Base-by-base conservation (phyloP, 1,140 invertebrate genomes). In the Leptestheria dahalacensis region DNA sequence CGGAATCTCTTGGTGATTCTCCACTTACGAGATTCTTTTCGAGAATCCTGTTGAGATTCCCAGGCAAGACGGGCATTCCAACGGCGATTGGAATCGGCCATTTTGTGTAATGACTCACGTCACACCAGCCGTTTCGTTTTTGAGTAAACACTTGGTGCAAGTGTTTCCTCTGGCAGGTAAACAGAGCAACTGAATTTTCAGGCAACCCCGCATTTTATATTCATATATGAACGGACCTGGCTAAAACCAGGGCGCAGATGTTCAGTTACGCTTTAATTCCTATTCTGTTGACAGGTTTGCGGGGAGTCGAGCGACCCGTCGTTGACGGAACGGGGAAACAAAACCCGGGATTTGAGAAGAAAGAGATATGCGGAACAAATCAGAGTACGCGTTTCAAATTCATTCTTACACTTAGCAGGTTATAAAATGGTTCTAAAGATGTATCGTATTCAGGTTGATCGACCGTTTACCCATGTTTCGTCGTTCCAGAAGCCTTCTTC, bases 401-500 rank as follows among this genome's bases (percentile, higher is more conserved):
- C n/a, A n/a, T n/a, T n/a, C n/a, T n/a, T n/a, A n/a, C n/a, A n/a
- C n/a, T n/a, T n/a, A n/a, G n/a, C n/a, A n/a, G n/a, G n/a, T n/a
- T n/a, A n/a, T n/a, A n/a, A n/a, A n/a, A n/a, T n/a, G n/a, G n/a
- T n/a, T n/a, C n/a, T n/a, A n/a, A n/a, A n/a, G n/a, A n/a, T n/a
- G n/a, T n/a, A n/a, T n/a, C n/a, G n/a, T n/a, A n/a, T n/a, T n/a
- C n/a, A n/a, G n/a, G n/a, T n/a, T n/a, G n/a, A 41, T 41, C 6
- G 6, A 41, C 23, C 12, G 67, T 64, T 68, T 56, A 69, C 67
- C 50, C 66, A 57, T 10, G 64, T 62, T 41, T 68, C 62, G 54
- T 67, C 66, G 49, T 63, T 65, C 66, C 66, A 67, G 47, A 67
- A 67, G 33, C 62, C 65, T 60, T 67, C 66, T 47, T 67, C 66